phyloP scores from a whole-genome alignment of 1,140 invertebrate genomes.

The Solenopsis fugax region DNA sequence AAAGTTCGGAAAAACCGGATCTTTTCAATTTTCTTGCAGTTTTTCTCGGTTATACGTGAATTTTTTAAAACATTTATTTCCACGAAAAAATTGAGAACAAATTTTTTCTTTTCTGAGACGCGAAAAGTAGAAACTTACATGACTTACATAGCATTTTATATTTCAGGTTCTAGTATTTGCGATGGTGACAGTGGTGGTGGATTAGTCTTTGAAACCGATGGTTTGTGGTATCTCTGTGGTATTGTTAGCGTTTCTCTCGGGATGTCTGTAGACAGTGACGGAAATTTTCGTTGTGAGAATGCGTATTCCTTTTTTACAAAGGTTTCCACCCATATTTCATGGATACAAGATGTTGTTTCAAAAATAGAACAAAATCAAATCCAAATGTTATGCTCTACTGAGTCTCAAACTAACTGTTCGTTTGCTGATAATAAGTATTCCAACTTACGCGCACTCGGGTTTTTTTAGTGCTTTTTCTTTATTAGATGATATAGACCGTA shows the following conservation, averaged over 20 bases:
- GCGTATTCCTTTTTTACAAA: conserved; percentile 82
- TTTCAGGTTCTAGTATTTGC: conserved; percentile 83
- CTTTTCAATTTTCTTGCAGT: too few relatives aligned
- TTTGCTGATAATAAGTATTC: neutral
- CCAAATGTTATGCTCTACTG: conserved; percentile 68
- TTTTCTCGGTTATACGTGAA: too few relatives aligned
- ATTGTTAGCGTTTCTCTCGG: conserved; percentile 83
- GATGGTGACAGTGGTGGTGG: conserved; percentile 85
- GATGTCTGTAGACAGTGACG: conserved; percentile 66
- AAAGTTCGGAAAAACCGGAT: too few relatives aligned
- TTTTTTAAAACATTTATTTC: too few relatives aligned
- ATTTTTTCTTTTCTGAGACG: neutral
- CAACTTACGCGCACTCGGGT: neutral
- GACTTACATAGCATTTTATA: neutral
- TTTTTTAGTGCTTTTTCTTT: conserved; percentile 8
- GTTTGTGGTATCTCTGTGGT: conserved; percentile 82
- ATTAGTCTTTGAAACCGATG: conserved; percentile 77
- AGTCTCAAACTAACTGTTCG: neutral
- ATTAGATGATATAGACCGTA: conserved; percentile 13
- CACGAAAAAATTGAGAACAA: too few relatives aligned
- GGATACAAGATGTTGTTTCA: conserved; percentile 81
- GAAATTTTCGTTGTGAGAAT: conserved; percentile 75
- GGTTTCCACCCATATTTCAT: conserved; percentile 80
- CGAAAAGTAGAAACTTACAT: neutral
- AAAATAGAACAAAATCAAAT: conserved; percentile 72